Conservation (phyloP, 2,797 vertebrate genomes). For the Onychomys torridus region DNA sequence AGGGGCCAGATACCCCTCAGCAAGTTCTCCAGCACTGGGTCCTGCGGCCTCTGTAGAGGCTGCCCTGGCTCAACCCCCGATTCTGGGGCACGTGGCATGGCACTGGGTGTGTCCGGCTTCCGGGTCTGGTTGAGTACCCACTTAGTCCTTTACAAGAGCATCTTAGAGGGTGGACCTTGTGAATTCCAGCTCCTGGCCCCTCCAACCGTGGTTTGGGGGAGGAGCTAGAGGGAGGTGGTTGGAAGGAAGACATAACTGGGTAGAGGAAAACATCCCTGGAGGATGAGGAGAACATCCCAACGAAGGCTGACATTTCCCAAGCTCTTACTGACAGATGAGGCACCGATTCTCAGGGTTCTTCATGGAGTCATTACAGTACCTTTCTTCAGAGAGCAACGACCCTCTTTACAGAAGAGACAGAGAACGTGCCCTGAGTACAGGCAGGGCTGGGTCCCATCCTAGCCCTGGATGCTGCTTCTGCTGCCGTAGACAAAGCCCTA, state of each 20-base stretch:
- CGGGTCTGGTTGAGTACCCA: background rate
- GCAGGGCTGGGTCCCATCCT: background rate
- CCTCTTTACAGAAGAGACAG: background rate
- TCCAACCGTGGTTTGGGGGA: background rate
- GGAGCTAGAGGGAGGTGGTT: background rate
- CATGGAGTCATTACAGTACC: background rate
- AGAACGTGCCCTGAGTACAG: background rate
- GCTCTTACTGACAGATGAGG: background rate
- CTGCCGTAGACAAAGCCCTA: background rate
- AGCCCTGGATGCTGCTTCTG: background rate
- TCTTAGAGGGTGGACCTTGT: background rate
- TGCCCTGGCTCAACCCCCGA: background rate
- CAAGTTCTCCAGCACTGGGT: background rate
- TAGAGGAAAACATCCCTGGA: background rate
- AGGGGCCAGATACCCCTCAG: background rate
- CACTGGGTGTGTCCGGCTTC: background rate
- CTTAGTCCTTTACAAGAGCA: background rate
- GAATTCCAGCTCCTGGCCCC: background rate
- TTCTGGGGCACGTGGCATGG: too few relatives aligned
- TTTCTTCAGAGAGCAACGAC: background rate
- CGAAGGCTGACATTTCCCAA: background rate
- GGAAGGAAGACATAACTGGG: background rate
- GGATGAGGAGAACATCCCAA: background rate
- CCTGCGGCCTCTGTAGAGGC: background rate
- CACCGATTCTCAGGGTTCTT: rapidly evolving